These are phyloP conservation scores for Columbina picui DNA, from an alignment of 2,113 vertebrate genomes.

Conservation along the genomic window DNA sequence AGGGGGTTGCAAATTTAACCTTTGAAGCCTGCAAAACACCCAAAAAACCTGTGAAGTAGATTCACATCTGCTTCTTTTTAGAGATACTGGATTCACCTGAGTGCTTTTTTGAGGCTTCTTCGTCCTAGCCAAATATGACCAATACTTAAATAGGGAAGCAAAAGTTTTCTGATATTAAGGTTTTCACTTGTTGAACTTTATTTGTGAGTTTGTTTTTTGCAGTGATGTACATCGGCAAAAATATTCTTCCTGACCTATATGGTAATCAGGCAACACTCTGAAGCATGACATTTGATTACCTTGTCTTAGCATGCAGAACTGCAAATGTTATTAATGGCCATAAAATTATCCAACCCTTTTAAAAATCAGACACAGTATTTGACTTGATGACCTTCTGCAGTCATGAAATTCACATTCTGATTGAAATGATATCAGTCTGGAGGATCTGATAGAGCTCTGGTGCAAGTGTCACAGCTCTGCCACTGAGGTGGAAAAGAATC, in stretches of 20 bases:
- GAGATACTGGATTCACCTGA: accelerated
- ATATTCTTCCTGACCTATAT: constrained; percentile 43
- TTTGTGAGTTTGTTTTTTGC: constrained; percentile 13
- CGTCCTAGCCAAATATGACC: background rate
- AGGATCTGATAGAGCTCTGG: constrained; percentile 37
- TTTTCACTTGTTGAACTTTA: constrained; percentile 36
- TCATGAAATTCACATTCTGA: constrained; percentile 57
- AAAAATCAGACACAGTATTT: constrained; percentile 68
- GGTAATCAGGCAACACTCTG: background rate
- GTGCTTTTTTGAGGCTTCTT: background rate
- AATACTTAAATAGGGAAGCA: constrained; percentile 9
- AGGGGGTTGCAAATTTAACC: background rate
- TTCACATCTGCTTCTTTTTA: background rate
- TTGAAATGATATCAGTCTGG: constrained; percentile 57
- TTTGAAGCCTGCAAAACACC: background rate
- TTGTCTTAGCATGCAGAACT: constrained; percentile 61
- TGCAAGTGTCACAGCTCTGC: constrained; percentile 59
- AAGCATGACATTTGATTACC: constrained; percentile 60
- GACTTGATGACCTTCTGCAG: constrained; percentile 60
- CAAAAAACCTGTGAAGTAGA: background rate
- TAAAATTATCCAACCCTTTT: constrained; percentile 68
- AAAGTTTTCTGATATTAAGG: constrained; percentile 25
- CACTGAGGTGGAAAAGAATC: constrained; percentile 41
- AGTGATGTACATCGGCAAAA: background rate
- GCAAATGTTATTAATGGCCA: constrained; percentile 64